phyloP scores from a whole-genome alignment of 1,140 invertebrate genomes.

The Phenacoccus solenopsis region DNA sequence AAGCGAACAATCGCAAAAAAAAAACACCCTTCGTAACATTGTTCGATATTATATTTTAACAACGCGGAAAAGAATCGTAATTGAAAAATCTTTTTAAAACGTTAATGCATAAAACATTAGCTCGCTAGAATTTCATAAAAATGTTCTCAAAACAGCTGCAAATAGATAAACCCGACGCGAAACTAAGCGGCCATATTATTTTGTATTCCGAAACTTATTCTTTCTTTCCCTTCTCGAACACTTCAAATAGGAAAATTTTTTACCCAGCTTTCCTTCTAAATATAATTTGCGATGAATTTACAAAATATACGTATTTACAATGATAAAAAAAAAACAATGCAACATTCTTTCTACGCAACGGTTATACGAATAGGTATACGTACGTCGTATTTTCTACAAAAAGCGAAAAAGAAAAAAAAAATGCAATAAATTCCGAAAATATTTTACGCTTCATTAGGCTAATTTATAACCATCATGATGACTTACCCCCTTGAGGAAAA shows the following conservation, averaged over 20 bases:
- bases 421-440: not conserved
- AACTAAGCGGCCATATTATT: not conserved
- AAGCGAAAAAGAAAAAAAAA: too few species aligned
- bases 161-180: too few species aligned
- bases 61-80: not conserved
- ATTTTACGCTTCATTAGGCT: not conserved
- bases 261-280: not conserved
- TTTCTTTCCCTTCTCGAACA: not conserved
- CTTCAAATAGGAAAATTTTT: not conserved
- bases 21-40: not conserved
- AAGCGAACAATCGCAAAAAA: not conserved
- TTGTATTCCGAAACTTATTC: not conserved
- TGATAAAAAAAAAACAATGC: not conserved
- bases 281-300: not conserved
- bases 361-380: too few species aligned
- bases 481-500: slow-evolving; percentile 83
- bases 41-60: not conserved
- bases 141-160: not conserved
- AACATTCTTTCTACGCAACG: too few species aligned
- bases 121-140: not conserved
- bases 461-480: not conserved
- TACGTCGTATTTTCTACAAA: not conserved
- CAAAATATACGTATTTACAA: not conserved
- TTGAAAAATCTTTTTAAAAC: not conserved
- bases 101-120: not conserved